Evolutionary conservation across 2,888 invertebrate genomes (phyloP), one percentile per base, ranked within the genome.

Genomic region (Acanthacorydalis orientalis): DNA sequence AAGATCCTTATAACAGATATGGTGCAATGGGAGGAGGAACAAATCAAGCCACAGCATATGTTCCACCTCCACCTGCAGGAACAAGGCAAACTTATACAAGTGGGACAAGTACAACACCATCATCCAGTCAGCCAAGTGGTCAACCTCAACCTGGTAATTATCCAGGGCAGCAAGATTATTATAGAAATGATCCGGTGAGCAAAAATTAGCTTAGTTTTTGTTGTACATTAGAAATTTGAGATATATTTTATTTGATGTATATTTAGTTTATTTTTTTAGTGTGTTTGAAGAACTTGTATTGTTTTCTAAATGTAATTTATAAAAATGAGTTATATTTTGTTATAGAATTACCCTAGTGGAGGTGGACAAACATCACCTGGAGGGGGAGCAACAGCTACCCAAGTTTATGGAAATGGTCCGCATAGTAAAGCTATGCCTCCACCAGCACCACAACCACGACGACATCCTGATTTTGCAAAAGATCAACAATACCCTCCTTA

Each of bases 381-480:
- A 2, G 31, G 14, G 7, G 39, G 31, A 3, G 37, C 16, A 8
- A 33, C 31, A 12, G 15, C 23, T 16, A 39, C 23, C 12, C 47
- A 47, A 47, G 37, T 47, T 40, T 47, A 42, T 11, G 47, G 47
- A 14, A 47, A 47, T 32, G 47, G 47, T 35, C 42, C 42, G 10
- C 42, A 42, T 31, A 42, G 42, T 42, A 76, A 75, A 58, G 70
- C 69, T 54, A 71, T 75, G 70, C 77, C 77, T 39, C 75, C 77
- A 43, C 75, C 81, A 58, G 73, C 75, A 53, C 77, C 79, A 44
- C 80, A 83, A 57, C 82, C 81, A 41, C 73, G 85, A 56, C 71
- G 86, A 58, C 86, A 85, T 71, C 86, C 85, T 47, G 85, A 85
- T 68, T 86, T 85, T 70, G 78, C 79, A 57, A 84, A 84, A 69